phyloP scores from a whole-genome alignment of 2,113 vertebrate genomes.

The Circaetus cinerascens region DNA sequence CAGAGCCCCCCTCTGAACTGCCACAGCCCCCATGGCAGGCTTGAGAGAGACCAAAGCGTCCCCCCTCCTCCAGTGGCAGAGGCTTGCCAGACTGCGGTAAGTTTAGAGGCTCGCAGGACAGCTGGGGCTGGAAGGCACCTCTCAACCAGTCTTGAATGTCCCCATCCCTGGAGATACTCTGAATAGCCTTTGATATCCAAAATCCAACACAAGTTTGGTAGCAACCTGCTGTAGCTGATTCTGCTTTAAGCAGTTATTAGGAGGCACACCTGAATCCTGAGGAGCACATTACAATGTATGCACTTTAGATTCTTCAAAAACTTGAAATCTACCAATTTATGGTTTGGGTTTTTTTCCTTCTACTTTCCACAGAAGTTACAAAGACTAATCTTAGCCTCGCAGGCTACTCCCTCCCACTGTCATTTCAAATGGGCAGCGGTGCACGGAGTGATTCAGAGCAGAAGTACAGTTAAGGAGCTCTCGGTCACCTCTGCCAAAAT shows the following conservation, averaged over 20 bases:
- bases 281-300: neutral
- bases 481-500: neutral
- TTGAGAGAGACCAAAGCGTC: fast-evolving
- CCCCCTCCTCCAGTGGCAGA: neutral
- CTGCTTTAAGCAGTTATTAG: neutral
- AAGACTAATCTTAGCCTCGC: neutral
- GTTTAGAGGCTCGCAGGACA: neutral
- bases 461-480: neutral
- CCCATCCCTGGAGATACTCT: too few species aligned
- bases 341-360: neutral
- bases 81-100: neutral
- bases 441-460: neutral
- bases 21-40: neutral
- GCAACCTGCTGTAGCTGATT: neutral
- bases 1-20: neutral
- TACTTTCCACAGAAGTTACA: neutral
- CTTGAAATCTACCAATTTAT: neutral
- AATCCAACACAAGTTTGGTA: neutral
- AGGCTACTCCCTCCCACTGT: neutral
- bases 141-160: neutral
- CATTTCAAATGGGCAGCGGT: neutral
- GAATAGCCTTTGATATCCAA: neutral
- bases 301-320: neutral
- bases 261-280: neutral
- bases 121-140: neutral